These are phyloP conservation scores for Bettongia penicillata DNA, from an alignment of 2,113 vertebrate species.

Conservation along the genomic window DNA sequence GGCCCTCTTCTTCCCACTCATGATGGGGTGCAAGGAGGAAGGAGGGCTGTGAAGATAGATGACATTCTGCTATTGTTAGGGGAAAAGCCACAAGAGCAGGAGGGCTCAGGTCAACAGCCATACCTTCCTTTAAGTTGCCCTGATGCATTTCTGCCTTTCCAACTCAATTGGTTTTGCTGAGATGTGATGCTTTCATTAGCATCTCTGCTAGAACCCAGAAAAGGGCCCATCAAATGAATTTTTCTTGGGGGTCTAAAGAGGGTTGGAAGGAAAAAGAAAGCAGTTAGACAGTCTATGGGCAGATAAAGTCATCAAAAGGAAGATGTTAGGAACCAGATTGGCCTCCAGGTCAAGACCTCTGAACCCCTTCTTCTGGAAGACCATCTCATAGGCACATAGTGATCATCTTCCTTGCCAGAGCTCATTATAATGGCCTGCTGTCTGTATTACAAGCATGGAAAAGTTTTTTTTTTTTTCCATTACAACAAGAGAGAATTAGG, in stretches of 20 bases:
- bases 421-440: neutral
- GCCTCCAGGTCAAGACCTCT: neutral
- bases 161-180: neutral
- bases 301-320: neutral
- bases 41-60: neutral
- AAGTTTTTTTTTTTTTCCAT: neutral
- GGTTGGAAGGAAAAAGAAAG: neutral
- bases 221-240: neutral
- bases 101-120: neutral
- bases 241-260: neutral
- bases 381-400: neutral
- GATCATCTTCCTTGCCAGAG: neutral
- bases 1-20: neutral
- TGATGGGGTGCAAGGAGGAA: neutral
- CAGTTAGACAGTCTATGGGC: neutral
- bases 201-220: neutral
- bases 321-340: neutral
- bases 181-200: neutral
- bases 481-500: neutral
- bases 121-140: neutral
- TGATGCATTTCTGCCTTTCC: neutral
- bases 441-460: neutral
- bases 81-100: neutral
- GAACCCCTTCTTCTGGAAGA: neutral
- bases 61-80: neutral